Percentiles rank a stretch among this genome's conserved stretches.
Evolutionary conservation across 2,797 vertebrate species (phyloP).

Genomic region (Halcyon smyrnensis): DNA sequence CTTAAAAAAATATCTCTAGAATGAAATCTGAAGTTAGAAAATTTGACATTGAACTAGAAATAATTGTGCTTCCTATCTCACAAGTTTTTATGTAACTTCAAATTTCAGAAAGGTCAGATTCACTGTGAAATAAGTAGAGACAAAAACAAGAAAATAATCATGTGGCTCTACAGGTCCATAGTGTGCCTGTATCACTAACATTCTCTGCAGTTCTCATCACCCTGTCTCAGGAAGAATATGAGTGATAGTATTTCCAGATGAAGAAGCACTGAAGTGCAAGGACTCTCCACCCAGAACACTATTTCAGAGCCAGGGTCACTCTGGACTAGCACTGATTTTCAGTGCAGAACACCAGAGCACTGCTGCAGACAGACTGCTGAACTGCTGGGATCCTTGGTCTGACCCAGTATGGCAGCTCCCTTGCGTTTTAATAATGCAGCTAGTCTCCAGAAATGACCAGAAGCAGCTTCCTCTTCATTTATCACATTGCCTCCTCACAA

Average conservation of each 20-base stretch:
- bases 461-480: neutral
- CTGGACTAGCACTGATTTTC: neutral
- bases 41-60: neutral
- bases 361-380: neutral
- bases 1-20: neutral
- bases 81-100: neutral
- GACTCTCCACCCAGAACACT: neutral
- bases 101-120: neutral
- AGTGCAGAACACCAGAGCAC: neutral
- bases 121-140: neutral
- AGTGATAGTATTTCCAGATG: neutral
- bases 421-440: neutral
- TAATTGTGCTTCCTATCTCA: neutral
- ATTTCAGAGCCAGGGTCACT: neutral
- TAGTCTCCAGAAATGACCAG: neutral
- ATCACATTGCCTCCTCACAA: neutral
- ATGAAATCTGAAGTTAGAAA: neutral
- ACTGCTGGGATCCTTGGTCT: neutral
- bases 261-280: neutral
- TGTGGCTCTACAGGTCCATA: neutral
- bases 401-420: neutral
- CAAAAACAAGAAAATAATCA: neutral
- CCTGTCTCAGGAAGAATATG: neutral
- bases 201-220: neutral
- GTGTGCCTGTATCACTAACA: neutral